Conservation (phyloP, 1,140 invertebrate genomes). For the Bilobella aurantiaca region DNA sequence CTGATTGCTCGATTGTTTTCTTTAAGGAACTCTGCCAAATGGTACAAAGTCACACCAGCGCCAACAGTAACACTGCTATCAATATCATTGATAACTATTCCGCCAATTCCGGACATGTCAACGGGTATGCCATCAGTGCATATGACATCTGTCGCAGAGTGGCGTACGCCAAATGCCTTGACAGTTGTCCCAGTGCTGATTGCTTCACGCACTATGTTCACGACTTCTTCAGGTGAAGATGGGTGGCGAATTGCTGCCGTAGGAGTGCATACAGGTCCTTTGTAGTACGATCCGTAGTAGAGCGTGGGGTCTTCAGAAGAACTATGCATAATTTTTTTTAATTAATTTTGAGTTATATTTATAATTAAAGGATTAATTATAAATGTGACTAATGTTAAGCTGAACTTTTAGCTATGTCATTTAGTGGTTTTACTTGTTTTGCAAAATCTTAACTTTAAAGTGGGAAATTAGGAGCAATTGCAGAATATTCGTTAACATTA, state of each 20-base stretch:
- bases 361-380: too few relatives aligned
- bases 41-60: not conserved
- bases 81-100: not conserved
- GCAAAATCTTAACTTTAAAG: too few relatives aligned
- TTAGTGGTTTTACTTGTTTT: too few relatives aligned
- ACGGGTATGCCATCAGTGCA: conserved; percentile 14
- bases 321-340: too few relatives aligned
- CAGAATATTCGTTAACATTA: too few relatives aligned
- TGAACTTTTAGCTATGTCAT: too few relatives aligned
- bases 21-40: not conserved
- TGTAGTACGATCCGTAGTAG: not conserved
- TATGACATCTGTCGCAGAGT: conserved; percentile 1
- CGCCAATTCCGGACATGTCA: not conserved
- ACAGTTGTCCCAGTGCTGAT: not conserved
- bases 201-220: not conserved
- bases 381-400: too few relatives aligned
- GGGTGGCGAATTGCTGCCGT: not conserved
- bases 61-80: conserved; percentile 8
- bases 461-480: too few relatives aligned
- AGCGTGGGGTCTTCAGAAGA: too few relatives aligned
- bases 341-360: too few relatives aligned
- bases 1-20: not conserved
- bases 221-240: not conserved
- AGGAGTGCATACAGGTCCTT: not conserved
- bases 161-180: conserved; percentile 12